Evolutionary conservation across 2,113 vertebrate genomes (phyloP).

Genomic region (Pyxicephalus adspersus): DNA sequence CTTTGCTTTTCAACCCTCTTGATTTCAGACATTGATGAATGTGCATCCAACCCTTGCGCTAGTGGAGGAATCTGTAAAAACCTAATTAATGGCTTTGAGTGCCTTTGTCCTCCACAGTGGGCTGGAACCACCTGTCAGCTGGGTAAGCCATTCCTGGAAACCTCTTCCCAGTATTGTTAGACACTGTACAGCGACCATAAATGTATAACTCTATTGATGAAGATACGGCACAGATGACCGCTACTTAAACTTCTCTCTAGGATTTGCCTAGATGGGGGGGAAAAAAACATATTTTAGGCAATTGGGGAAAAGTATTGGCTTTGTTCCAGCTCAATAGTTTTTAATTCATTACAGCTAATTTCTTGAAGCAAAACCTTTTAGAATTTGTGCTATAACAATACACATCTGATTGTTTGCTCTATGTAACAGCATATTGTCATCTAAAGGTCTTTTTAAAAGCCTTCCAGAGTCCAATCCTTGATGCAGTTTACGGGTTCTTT

Average conservation of each 20-base stretch:
- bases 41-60: conserved; percentile 85
- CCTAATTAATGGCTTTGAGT: conserved; percentile 86
- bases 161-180: background rate
- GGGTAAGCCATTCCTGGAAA: conserved; percentile 72
- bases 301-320: too few relatives aligned
- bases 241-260: too few relatives aligned
- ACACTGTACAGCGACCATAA: background rate
- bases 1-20: background rate
- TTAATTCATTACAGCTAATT: too few relatives aligned
- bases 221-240: background rate
- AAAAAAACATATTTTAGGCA: too few relatives aligned
- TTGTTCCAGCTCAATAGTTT: too few relatives aligned
- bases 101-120: conserved; percentile 90
- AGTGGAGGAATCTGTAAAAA: conserved; percentile 90
- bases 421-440: too few relatives aligned
- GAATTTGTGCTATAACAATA: too few relatives aligned
- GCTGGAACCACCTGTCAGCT: conserved; percentile 91
- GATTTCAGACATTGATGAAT: conserved; percentile 89
- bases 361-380: too few relatives aligned
- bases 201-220: background rate
- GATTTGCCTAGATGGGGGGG: too few relatives aligned
- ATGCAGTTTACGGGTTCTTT: conserved; percentile 19
- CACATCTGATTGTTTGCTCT: too few relatives aligned
- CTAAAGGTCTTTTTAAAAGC: too few relatives aligned
- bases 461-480: conserved; percentile 8